These are phyloP conservation scores for Otus sunia DNA, from an alignment of 2,113 vertebrate genomes.

Conservation along the genomic window DNA sequence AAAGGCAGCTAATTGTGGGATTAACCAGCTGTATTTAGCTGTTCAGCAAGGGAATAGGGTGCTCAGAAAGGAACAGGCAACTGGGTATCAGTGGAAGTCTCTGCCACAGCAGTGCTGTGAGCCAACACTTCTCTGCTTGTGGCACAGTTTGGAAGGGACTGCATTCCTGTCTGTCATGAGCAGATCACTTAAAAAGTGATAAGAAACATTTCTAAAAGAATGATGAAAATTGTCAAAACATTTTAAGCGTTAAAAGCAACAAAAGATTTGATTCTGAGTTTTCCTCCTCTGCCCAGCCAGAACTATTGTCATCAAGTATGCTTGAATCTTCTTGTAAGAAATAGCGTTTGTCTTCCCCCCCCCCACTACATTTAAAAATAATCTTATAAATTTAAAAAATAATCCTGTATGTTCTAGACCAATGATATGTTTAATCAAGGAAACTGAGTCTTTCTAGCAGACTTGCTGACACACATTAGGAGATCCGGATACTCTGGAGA, in stretches of 20 bases:
- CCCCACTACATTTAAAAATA: neutral
- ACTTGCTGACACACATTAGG: neutral
- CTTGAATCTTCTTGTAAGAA: neutral
- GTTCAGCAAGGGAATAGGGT: neutral
- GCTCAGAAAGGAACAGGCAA: neutral
- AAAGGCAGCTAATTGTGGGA: neutral
- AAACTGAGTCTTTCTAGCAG: neutral
- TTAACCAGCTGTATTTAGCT: neutral
- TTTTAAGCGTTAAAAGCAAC: slow-evolving; percentile 47
- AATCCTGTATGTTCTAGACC: neutral
- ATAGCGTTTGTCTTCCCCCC: too few relatives aligned
- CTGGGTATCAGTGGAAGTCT: neutral
- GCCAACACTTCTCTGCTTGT: neutral
- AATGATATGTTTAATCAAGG: neutral
- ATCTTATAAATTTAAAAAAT: neutral
- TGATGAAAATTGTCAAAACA: slow-evolving; percentile 40
- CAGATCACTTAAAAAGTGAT: slow-evolving; percentile 36
- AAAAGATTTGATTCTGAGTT: slow-evolving; percentile 25
- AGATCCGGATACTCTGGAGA: neutral
- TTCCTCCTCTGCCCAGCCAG: neutral
- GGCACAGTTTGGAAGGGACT: slow-evolving; percentile 36
- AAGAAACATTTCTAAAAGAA: slow-evolving; percentile 57
- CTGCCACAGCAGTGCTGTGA: neutral
- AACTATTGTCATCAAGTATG: slow-evolving; percentile 12
- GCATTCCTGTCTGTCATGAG: slow-evolving; percentile 35